These are phyloP conservation scores for Zaprionus capensis DNA, from an alignment of 1,140 invertebrate species.

Conservation along the genomic window DNA sequence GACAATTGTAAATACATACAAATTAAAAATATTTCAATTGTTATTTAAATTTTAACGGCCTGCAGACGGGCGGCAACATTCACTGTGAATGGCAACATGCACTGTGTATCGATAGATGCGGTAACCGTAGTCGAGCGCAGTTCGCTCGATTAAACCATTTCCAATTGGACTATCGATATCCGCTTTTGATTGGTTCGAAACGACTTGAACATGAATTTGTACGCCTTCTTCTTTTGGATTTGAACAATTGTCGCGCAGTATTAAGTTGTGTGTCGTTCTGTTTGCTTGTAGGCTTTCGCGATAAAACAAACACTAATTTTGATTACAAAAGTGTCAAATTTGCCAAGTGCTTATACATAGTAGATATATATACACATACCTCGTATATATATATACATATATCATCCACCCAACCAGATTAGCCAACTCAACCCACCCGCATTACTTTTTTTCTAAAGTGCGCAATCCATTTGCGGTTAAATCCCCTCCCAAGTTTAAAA, in stretches of 20 bases:
- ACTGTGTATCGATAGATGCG: background rate
- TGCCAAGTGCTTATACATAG: conserved; percentile 32
- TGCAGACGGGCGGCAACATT: background rate
- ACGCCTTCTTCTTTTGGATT: conserved; percentile 46
- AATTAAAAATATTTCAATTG: conserved; percentile 26
- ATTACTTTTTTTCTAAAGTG: conserved; percentile 52
- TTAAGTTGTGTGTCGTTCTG: conserved; percentile 55
- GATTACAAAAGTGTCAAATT: conserved; percentile 32
- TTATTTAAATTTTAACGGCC: background rate
- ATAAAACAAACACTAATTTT: conserved; percentile 30
- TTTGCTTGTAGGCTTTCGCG: conserved; percentile 53
- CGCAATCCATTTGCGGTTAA: conserved; percentile 40
- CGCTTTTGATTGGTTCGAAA: background rate
- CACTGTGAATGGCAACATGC: background rate
- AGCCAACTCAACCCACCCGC: conserved; percentile 40
- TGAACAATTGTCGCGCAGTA: conserved; percentile 50
- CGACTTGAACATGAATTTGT: conserved; percentile 9
- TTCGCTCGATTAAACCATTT: background rate
- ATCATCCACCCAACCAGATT: conserved; percentile 18
- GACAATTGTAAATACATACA: conserved; percentile 22
- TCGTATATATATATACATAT: conserved; percentile 3
- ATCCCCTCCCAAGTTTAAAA: background rate
- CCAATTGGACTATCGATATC: conserved; percentile 14
- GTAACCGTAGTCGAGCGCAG: background rate
- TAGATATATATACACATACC: conserved; percentile 30